Percentiles rank a stretch among this genome's conserved stretches.
These are phyloP conservation scores for Garra rufa DNA, from an alignment of 2,113 vertebrate species.

Conservation along the genomic window DNA sequence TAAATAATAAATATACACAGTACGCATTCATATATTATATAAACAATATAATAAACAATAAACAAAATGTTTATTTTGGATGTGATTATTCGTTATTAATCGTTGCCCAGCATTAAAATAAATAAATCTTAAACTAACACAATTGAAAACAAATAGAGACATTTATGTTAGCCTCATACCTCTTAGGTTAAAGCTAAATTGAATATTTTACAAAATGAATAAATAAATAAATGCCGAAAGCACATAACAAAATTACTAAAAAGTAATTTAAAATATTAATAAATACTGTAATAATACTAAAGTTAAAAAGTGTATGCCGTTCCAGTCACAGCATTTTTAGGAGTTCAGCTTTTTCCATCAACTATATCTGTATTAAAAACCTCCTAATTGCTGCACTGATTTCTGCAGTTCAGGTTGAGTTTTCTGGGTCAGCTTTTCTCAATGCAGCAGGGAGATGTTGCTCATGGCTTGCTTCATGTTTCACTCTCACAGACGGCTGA, in stretches of 20 bases:
- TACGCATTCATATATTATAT: too few species aligned
- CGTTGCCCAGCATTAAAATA: too few species aligned
- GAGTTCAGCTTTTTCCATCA: background rate
- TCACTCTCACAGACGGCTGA: slow-evolving; percentile 16
- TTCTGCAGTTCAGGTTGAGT: slow-evolving; percentile 10
- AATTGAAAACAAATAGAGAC: background rate
- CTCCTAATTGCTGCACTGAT: background rate
- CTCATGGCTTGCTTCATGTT: slow-evolving; percentile 27
- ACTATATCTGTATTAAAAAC: background rate
- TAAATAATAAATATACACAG: too few species aligned
- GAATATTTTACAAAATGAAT: background rate
- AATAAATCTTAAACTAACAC: background rate
- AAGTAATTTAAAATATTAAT: background rate
- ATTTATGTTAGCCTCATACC: background rate
- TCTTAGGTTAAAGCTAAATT: background rate
- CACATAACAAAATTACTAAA: background rate
- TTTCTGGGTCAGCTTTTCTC: slow-evolving; percentile 47
- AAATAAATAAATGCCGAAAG: background rate
- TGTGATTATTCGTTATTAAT: too few species aligned
- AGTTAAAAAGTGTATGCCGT: too few species aligned
- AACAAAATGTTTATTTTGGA: too few species aligned
- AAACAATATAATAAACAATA: too few species aligned
- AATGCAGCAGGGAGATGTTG: slow-evolving; percentile 16
- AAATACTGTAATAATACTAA: background rate
- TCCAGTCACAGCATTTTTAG: background rate